Evolutionary conservation across 2,797 vertebrate genomes (phyloP), one percentile per base, ranked within the genome.

Genomic region (Emydoidea blandingii): DNA sequence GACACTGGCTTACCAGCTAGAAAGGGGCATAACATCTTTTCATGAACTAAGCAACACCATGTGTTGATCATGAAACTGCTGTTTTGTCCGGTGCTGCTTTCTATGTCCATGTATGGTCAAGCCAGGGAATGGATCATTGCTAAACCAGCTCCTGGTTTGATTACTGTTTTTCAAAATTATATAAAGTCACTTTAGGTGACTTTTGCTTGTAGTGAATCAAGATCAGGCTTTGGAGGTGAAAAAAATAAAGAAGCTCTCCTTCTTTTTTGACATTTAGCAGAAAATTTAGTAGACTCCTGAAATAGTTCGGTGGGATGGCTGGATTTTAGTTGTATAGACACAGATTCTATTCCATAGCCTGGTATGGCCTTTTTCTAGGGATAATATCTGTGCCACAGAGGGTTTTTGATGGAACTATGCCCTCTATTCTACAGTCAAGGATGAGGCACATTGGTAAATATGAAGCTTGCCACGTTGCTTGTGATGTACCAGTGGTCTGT

Each of bases 51-150:
- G 7, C 34, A 68, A 68, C 34, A 37, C 9, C 44, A 15, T 12
- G 4, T 78, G 15, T 16, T 47, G 74, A 76, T 47, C 44, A 0
- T 15, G 41, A 6, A 47, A 4, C 68, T 0, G 0, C 78, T 81
- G 74, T 0, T 0, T 56, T 56, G 76, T n/a, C 74, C 86, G 7
- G 49, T 0, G 12, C 57, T 0, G 0, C 19, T 65, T 65, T 81
- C 72, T 37, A 1, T 25, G 52, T 59, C 34, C 59, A 80, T 2
- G 0, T 0, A 23, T 23, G n/a, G 68, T 41, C 68, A 72, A 72
- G 68, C 0, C 0, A 19, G 41, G 50, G 18, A 15, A 3, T 0
- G 0, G 0, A 0, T 12, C n/a, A n/a, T 37, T 0, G 0, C 49
- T 81, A 31, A 27, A 49, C 74, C 80, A 0, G 0, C 11, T 44